phyloP scores from a whole-genome alignment of 2,888 invertebrate genomes.

The Conops quadrifasciatus region DNA sequence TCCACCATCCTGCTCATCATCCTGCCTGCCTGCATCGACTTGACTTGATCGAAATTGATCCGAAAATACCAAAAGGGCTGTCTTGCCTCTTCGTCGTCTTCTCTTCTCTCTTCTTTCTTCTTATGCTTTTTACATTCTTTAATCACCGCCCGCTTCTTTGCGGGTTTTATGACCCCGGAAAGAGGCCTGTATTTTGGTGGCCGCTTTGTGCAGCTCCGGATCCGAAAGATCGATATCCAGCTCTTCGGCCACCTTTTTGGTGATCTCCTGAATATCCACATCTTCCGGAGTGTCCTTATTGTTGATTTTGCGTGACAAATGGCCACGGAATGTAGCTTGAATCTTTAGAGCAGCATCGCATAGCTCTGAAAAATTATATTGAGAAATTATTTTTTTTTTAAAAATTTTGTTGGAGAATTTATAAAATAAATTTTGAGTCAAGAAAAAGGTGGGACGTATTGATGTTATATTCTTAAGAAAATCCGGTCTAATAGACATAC shows the following conservation, averaged over 20 bases:
- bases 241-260: slow-evolving; percentile 74
- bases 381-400: background rate
- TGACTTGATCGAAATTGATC: slow-evolving; percentile 8
- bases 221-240: slow-evolving; percentile 86
- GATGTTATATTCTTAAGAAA: too few species aligned
- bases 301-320: slow-evolving; percentile 81
- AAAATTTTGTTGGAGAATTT: background rate
- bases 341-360: slow-evolving; percentile 88
- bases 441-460: too few species aligned
- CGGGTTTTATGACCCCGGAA: slow-evolving; percentile 91
- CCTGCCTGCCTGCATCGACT: background rate
- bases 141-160: slow-evolving; percentile 69
- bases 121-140: slow-evolving; percentile 44
- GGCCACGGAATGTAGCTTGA: slow-evolving; percentile 90
- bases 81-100: slow-evolving; percentile 15
- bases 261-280: slow-evolving; percentile 66
- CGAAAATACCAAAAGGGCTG: slow-evolving; percentile 2
- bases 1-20: background rate
- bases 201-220: slow-evolving; percentile 88
- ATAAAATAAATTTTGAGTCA: too few species aligned
- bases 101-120: slow-evolving; percentile 40
- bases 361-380: slow-evolving; percentile 70
- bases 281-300: slow-evolving; percentile 67
- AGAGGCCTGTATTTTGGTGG: slow-evolving; percentile 91
- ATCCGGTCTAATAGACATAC: too few species aligned